Evolutionary conservation across 2,888 invertebrate genomes (phyloP).

Genomic region (Trichopria drosophilae): DNA sequence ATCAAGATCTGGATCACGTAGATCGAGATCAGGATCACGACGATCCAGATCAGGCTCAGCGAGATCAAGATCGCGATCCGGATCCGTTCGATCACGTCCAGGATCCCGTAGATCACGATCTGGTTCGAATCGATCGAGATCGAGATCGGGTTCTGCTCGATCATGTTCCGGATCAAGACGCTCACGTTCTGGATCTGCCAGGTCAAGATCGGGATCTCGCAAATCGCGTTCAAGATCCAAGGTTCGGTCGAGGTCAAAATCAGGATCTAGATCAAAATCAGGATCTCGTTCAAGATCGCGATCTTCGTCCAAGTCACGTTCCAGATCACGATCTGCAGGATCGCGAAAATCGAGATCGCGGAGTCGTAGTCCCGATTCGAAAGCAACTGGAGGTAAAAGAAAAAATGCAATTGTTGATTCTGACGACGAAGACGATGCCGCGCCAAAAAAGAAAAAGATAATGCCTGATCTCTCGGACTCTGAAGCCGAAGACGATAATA

Average conservation of each 20-base stretch:
- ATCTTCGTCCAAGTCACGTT: slow-evolving; percentile 42
- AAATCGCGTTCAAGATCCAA: slow-evolving; percentile 41
- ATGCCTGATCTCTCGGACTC: slow-evolving; percentile 53
- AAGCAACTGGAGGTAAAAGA: too few species aligned
- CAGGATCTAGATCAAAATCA: too few species aligned
- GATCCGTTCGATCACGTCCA: slow-evolving; percentile 46
- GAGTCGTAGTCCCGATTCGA: too few species aligned
- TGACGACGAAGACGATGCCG: slow-evolving; percentile 61
- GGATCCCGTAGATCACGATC: too few species aligned
- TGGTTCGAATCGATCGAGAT: slow-evolving; percentile 16
- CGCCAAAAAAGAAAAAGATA: slow-evolving; percentile 49
- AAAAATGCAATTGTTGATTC: too few species aligned
- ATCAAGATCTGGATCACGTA: slow-evolving; percentile 30
- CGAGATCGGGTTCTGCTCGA: slow-evolving; percentile 30
- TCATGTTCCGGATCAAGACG: slow-evolving; percentile 43
- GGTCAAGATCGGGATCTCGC: slow-evolving; percentile 36
- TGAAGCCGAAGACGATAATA: slow-evolving; percentile 62
- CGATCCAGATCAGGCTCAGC: slow-evolving; percentile 30
- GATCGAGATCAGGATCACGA: too few species aligned
- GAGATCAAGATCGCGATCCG: slow-evolving; percentile 42
- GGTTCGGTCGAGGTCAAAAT: slow-evolving; percentile 45
- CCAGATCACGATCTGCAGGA: slow-evolving; percentile 38
- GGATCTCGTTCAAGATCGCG: slow-evolving; percentile 33
- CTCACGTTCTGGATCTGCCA: too few species aligned
- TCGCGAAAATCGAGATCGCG: slow-evolving; percentile 46